Percentiles rank a stretch among this genome's conserved stretches.
These are phyloP conservation scores for Chironomus riparius DNA, from an alignment of 2,888 invertebrate genomes.

Conservation along the genomic window DNA sequence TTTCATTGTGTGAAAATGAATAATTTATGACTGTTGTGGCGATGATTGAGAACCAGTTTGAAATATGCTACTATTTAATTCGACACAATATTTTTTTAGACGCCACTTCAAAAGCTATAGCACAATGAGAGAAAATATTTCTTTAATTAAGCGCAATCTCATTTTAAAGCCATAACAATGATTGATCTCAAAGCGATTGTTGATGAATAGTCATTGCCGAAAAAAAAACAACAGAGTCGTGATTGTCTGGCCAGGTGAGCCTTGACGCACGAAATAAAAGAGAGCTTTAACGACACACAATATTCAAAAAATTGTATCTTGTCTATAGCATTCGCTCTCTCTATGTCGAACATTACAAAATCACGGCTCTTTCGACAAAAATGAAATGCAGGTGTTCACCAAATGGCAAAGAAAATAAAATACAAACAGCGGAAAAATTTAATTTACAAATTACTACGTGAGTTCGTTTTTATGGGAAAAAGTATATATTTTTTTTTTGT, in stretches of 20 bases:
- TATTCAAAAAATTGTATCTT: background rate
- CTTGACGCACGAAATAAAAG: background rate
- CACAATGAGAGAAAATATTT: background rate
- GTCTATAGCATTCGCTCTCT: background rate
- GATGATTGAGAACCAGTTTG: constrained; percentile 4
- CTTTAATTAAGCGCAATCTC: background rate
- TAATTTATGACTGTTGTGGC: background rate
- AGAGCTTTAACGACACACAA: background rate
- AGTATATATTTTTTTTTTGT: background rate
- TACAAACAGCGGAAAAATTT: constrained; percentile 24
- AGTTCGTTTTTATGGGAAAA: constrained; percentile 22
- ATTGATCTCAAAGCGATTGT: background rate
- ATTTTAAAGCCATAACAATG: background rate
- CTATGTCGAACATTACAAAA: constrained; percentile 19
- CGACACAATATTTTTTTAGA: background rate
- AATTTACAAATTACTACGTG: constrained; percentile 26
- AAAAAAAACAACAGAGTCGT: too few relatives aligned
- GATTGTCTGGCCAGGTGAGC: background rate
- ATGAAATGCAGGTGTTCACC: constrained; percentile 26
- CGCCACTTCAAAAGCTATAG: background rate
- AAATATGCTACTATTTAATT: background rate
- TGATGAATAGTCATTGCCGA: background rate
- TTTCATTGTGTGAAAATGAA: background rate
- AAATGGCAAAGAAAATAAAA: constrained; percentile 9
- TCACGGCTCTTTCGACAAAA: constrained; percentile 23